A percentile compares a stretch with the other conserved stretches of the same genome.
Evolutionary conservation across 1,140 invertebrate genomes (phyloP).

Genomic region (Heliconius nattereri): DNA sequence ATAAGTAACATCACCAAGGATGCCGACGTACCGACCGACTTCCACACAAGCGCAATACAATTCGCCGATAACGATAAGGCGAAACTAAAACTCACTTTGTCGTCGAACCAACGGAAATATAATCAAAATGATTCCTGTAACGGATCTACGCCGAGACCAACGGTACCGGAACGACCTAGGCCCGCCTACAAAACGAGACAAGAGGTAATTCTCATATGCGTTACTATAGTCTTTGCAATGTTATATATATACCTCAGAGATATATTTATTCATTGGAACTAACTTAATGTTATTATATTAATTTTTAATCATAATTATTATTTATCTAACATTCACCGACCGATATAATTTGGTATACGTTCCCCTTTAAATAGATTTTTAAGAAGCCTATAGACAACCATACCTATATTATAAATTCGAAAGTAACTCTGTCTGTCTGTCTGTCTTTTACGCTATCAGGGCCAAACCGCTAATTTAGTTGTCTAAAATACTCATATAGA

Average conservation of each 20-base stretch:
- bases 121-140: slow-evolving; percentile 45
- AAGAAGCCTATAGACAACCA: not conserved
- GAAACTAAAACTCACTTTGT: slow-evolving; percentile 68
- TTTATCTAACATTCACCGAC: not conserved
- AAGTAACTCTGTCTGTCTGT: no score
- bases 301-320: slow-evolving; percentile 4
- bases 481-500: no score
- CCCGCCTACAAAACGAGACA: slow-evolving; percentile 54
- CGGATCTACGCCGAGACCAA: slow-evolving; percentile 49
- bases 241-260: slow-evolving; percentile 42
- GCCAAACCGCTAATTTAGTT: no score
- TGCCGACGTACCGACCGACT: slow-evolving; percentile 48
- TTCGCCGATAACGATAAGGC: slow-evolving; percentile 69
- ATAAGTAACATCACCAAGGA: slow-evolving; percentile 69
- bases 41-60: slow-evolving; percentile 69
- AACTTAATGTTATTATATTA: slow-evolving; percentile 18
- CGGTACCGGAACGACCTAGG: slow-evolving; percentile 24
- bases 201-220: slow-evolving; percentile 77
- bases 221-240: slow-evolving; percentile 69
- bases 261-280: slow-evolving; percentile 30
- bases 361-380: not conserved
- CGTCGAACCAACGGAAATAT: slow-evolving; percentile 59
- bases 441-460: no score
- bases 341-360: not conserved
- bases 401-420: no score